These are phyloP conservation scores for Arrhopalites spinosus DNA, from an alignment of 2,888 invertebrate species.

Conservation along the genomic window DNA sequence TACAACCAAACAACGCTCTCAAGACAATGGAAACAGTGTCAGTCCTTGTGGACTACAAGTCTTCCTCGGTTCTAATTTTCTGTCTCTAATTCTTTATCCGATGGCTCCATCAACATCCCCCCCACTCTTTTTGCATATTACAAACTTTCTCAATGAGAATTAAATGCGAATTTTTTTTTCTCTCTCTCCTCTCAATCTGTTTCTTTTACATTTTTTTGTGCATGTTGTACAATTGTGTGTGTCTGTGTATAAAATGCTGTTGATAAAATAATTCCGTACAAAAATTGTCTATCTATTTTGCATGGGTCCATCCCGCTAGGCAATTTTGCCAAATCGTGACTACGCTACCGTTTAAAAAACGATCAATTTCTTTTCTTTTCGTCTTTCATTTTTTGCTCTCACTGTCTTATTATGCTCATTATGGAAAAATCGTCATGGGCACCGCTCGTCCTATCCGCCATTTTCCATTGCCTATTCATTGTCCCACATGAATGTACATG, in stretches of 20 bases:
- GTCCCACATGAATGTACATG: no score
- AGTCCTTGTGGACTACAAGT: no score
- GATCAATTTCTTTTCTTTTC: conserved; percentile 38
- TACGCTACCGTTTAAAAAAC: conserved; percentile 46
- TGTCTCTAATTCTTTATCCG: no score
- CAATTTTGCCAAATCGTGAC: conserved; percentile 43
- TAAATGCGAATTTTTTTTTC: neutral
- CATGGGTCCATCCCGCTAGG: conserved; percentile 21
- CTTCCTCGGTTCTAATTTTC: no score
- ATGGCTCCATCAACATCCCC: neutral
- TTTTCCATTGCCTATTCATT: no score
- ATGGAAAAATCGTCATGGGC: conserved; percentile 6
- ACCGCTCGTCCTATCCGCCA: no score
- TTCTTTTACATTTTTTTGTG: neutral
- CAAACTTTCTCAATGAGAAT: neutral
- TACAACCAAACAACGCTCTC: no score
- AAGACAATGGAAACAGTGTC: no score
- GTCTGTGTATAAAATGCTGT: no score
- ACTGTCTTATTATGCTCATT: conserved; percentile 24
- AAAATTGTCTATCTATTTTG: neutral
- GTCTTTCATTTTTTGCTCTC: neutral
- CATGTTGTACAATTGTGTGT: neutral
- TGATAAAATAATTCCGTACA: conserved; percentile 11
- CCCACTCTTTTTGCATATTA: neutral
- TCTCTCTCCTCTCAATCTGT: neutral